Conservation (phyloP, 2,888 invertebrate genomes). For the Eristalis pertinax region DNA sequence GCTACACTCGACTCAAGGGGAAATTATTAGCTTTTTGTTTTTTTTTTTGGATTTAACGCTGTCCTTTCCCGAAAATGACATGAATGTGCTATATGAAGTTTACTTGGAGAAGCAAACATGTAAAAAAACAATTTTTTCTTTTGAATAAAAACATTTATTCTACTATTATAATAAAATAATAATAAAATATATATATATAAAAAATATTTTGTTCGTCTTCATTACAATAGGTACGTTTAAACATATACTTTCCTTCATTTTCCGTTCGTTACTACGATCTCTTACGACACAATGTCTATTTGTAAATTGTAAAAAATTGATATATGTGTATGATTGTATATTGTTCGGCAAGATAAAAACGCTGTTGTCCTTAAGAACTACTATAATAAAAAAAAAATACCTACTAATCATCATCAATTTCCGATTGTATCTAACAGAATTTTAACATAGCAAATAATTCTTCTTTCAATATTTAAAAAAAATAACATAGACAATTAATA, state of each 20-base stretch:
- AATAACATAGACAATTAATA: constrained; percentile 55
- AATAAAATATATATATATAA: constrained; percentile 71
- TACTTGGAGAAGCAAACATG: too few relatives aligned
- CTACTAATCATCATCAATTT: constrained; percentile 65
- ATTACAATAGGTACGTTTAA: constrained; percentile 71
- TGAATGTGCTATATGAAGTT: too few relatives aligned
- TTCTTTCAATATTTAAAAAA: constrained; percentile 39
- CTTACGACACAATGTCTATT: constrained; percentile 62
- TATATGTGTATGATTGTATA: constrained; percentile 65
- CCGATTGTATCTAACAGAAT: constrained; percentile 64
- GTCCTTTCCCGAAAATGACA: too few relatives aligned
- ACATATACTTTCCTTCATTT: constrained; percentile 62
- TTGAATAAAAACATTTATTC: constrained; percentile 73
- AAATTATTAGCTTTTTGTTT: too few relatives aligned
- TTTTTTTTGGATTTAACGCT: too few relatives aligned
- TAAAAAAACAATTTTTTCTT: constrained; percentile 30
- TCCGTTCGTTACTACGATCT: constrained; percentile 43
- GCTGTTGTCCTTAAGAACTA: constrained; percentile 63
- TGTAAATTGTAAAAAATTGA: constrained; percentile 49
- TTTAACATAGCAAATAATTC: constrained; percentile 63
- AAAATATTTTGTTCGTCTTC: constrained; percentile 70
- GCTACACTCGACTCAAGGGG: too few relatives aligned
- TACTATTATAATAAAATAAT: constrained; percentile 72
- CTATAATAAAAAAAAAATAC: constrained; percentile 43
- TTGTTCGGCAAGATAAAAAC: constrained; percentile 72